Conservation (phyloP, 2,888 invertebrate genomes). For the Neria commutata region DNA sequence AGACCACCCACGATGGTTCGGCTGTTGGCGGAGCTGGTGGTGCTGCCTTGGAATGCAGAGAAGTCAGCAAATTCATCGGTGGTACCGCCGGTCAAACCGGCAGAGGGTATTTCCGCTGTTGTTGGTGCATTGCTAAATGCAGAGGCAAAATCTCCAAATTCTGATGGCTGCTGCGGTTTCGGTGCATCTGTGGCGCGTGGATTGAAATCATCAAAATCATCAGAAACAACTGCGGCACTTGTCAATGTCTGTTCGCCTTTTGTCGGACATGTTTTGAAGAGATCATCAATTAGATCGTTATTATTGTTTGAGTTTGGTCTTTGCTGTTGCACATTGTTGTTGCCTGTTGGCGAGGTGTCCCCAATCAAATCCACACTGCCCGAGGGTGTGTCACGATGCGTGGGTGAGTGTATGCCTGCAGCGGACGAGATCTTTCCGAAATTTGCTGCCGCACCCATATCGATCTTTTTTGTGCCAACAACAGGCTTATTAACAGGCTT, state of each 20-base stretch:
- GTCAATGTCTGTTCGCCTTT: conserved; percentile 41
- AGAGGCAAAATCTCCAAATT: conserved; percentile 80
- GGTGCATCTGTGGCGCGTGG: conserved; percentile 62
- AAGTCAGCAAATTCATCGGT: conserved; percentile 84
- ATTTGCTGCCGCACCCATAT: conserved; percentile 72
- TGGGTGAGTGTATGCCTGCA: conserved; percentile 61
- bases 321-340: conserved; percentile 18
- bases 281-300: conserved; percentile 65
- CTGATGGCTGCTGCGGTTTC: conserved; percentile 55
- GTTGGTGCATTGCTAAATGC: conserved; percentile 66
- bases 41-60: conserved; percentile 68
- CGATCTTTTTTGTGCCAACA: conserved; percentile 66
- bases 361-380: conserved; percentile 46
- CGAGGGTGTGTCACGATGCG: conserved; percentile 61
- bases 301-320: conserved; percentile 32
- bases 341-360: conserved; percentile 39
- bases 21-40: conserved; percentile 19
- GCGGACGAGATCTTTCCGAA: conserved; percentile 66
- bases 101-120: conserved; percentile 38
- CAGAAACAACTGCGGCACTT: conserved; percentile 65
- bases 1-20: conserved; percentile 32
- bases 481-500: conserved; percentile 57
- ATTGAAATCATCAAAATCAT: conserved; percentile 60
- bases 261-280: conserved; percentile 65
- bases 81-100: conserved; percentile 35